These are phyloP conservation scores for Bursaphelenchus okinawaensis DNA, from an alignment of 2,888 invertebrate genomes.

Conservation along the genomic window DNA sequence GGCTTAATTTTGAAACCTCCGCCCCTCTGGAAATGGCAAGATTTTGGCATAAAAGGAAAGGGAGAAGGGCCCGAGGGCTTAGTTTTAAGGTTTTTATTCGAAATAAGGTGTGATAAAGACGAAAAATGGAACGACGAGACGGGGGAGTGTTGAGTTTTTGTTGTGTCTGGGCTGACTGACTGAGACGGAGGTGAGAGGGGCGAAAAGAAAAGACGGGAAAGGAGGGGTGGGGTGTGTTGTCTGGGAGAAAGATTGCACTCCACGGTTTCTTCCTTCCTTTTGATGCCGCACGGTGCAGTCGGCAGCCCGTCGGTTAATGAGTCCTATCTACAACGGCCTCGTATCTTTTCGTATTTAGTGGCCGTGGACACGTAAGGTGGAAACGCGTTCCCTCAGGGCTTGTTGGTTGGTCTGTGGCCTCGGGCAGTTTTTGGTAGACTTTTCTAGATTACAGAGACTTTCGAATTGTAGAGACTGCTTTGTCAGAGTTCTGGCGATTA, in stretches of 20 bases:
- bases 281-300: background rate
- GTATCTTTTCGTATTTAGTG: too few relatives aligned
- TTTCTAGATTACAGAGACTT: too few relatives aligned
- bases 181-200: background rate
- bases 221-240: background rate
- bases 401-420: too few relatives aligned
- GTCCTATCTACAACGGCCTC: background rate
- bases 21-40: background rate
- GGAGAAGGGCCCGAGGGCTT: background rate
- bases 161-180: background rate
- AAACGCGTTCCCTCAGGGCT: too few relatives aligned
- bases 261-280: background rate
- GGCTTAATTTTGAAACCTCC: background rate
- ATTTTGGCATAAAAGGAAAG: background rate
- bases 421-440: too few relatives aligned
- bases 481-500: too few relatives aligned
- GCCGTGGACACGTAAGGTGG: too few relatives aligned
- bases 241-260: background rate
- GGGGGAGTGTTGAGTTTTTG: background rate
- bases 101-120: background rate
- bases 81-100: background rate
- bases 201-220: background rate
- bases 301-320: background rate
- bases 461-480: too few relatives aligned
- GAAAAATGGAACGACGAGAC: background rate